Evolutionary conservation across 2,113 vertebrate genomes (phyloP).

Genomic region (Blennius ocellaris): DNA sequence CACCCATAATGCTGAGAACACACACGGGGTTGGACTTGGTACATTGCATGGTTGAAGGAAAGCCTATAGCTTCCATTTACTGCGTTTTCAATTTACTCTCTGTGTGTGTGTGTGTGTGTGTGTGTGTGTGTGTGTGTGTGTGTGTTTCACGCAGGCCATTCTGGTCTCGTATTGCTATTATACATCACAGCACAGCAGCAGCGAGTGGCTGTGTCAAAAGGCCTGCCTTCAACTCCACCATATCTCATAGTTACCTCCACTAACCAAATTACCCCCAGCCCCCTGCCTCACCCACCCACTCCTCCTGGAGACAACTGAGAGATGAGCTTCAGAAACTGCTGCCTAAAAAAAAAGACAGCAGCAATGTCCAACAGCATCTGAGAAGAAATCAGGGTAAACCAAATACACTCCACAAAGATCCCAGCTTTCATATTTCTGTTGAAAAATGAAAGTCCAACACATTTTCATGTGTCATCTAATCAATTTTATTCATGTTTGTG

Average conservation of each 20-base stretch:
- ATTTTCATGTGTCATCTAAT: background rate
- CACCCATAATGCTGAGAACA: slow-evolving; percentile 50
- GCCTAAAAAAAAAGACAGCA: slow-evolving; percentile 56
- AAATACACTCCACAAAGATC: slow-evolving; percentile 29
- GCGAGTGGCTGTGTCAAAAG: slow-evolving; percentile 80
- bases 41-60: slow-evolving; percentile 44
- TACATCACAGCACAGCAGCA: slow-evolving; percentile 79
- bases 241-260: slow-evolving; percentile 86
- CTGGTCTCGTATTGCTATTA: slow-evolving; percentile 79
- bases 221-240: slow-evolving; percentile 70
- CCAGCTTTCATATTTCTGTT: slow-evolving; percentile 7
- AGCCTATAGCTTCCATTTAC: slow-evolving; percentile 60
- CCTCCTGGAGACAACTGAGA: slow-evolving; percentile 61
- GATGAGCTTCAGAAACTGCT: slow-evolving; percentile 63
- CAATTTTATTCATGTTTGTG: slow-evolving; percentile 4
- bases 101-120: slow-evolving; percentile 27
- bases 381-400: slow-evolving; percentile 49
- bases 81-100: slow-evolving; percentile 16
- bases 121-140: slow-evolving; percentile 6
- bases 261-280: slow-evolving; percentile 84
- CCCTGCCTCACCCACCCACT: slow-evolving; percentile 53
- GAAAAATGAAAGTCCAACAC: background rate
- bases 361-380: slow-evolving; percentile 47
- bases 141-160: slow-evolving; percentile 33
- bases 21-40: slow-evolving; percentile 25